Base-by-base conservation (phyloP, 1,140 invertebrate genomes). In the Drosophila guanche region DNA sequence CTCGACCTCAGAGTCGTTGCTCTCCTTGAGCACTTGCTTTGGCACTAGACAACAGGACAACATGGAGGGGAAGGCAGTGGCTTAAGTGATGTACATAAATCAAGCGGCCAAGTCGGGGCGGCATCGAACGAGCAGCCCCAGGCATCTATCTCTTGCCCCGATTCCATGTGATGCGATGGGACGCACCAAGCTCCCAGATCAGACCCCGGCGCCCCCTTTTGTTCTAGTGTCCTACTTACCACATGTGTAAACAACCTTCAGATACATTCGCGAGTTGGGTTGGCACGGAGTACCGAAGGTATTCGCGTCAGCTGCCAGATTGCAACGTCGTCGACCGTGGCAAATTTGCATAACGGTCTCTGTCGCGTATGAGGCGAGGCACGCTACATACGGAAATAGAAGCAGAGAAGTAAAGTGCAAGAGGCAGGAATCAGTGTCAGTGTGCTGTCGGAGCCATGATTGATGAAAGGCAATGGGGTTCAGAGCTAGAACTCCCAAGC, bases 241-340 rank as follows among this genome's bases (percentile, higher is more conserved):
- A 92, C 97, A 99, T 25, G 97, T 97, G 92, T 98, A 98, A 72
- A 97, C 95, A 67, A 98, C 96, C 93, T 96, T 97, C 71, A 98
- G 94, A 92, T 98, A 98, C 92, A 97, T 97, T 59, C 95, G 93
- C 69, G 96, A 97, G 54, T 96, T 95, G 0, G 94, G 93, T 54
- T 94, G 93, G 90, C 97, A 98, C 0, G 97, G 97, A 77, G 95
- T 95, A 22, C 96, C 96, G 91, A 98, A 98, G 57, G 96, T 96
- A 54, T 95, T 94, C 46, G 95, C 94, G 91, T 97, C 96, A 1
- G 96, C 97, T 7, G 95, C 94, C 40, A 98, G 92, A 25, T 95
- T 95, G 91, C 97, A 98, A 40, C 94, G 93, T 54, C 97, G 93
- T 90, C 96, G 96, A 7, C 97, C 97, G 90, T 98, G 97, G 92